phyloP scores from a whole-genome alignment of 2,888 invertebrate genomes.

The Dexiosoma caninum region DNA sequence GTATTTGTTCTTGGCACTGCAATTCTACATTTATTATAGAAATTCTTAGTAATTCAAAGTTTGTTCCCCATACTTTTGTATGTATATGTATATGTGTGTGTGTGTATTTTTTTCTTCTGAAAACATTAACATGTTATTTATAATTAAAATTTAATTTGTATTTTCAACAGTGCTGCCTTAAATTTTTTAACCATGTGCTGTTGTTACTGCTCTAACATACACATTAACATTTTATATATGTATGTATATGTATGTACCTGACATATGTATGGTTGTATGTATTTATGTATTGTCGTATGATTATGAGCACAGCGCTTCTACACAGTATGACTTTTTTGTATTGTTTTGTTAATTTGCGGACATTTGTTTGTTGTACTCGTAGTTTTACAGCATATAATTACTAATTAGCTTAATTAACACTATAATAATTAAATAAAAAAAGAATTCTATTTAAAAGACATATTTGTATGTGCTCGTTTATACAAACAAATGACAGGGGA shows the following conservation, averaged over 20 bases:
- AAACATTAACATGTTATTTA: slow-evolving; percentile 49
- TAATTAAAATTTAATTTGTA: slow-evolving; percentile 58
- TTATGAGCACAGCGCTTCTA: not conserved
- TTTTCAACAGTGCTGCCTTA: slow-evolving; percentile 17
- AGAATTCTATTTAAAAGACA: slow-evolving; percentile 38
- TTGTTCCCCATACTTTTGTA: not conserved
- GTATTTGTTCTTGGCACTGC: not conserved
- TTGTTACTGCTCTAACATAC: too few species aligned
- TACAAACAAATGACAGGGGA: slow-evolving; percentile 13
- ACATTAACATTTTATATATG: too few species aligned
- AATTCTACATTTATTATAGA: slow-evolving; percentile 9
- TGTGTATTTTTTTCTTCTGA: not conserved
- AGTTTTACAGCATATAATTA: slow-evolving; percentile 39
- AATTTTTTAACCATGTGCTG: slow-evolving; percentile 3
- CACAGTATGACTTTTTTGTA: slow-evolving; percentile 1
- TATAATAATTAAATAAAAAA: slow-evolving; percentile 48
- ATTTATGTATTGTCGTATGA: not conserved
- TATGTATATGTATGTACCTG: not conserved
- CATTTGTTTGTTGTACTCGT: slow-evolving; percentile 38
- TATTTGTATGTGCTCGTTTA: too few species aligned
- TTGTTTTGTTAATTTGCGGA: slow-evolving; percentile 46
- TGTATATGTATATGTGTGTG: too few species aligned
- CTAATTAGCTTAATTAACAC: slow-evolving; percentile 56
- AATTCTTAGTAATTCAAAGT: slow-evolving; percentile 25
- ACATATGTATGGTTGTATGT: too few species aligned